These are phyloP conservation scores for Hydrocynus forskahlii DNA, from an alignment of 2,797 vertebrate genomes.

Conservation along the genomic window DNA sequence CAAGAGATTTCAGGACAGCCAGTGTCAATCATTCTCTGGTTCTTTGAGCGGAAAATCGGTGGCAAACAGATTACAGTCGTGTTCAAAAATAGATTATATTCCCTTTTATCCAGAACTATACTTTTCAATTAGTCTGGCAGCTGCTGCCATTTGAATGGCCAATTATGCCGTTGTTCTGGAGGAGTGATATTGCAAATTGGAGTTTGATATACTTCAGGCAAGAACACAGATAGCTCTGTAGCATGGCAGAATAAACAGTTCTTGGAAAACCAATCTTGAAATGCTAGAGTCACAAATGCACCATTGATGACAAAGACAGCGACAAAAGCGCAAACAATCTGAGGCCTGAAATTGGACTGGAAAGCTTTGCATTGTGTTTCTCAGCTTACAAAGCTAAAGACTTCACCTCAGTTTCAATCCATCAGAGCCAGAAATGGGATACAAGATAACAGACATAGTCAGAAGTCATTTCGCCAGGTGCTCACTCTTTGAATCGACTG, in stretches of 20 bases:
- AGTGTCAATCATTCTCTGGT: not conserved
- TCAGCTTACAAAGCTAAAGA: not conserved
- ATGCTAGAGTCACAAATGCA: not conserved
- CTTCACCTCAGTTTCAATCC: not conserved
- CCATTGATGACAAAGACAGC: not conserved
- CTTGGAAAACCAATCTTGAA: not conserved
- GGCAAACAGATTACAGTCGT: slow-evolving; percentile 7
- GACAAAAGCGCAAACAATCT: not conserved
- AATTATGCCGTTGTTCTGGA: slow-evolving; percentile 16
- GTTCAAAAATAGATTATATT: slow-evolving; percentile 31
- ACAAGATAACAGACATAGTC: not conserved
- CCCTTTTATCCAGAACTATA: slow-evolving; percentile 4
- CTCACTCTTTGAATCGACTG: not conserved
- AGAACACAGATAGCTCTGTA: slow-evolving; percentile 20
- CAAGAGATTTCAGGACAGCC: not conserved
- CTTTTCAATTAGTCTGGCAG: slow-evolving; percentile 18
- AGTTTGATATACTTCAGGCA: slow-evolving; percentile 24
- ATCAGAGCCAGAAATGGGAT: not conserved
- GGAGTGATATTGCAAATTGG: slow-evolving; percentile 22
- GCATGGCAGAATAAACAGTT: not conserved
- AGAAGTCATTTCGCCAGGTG: not conserved
- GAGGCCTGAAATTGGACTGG: not conserved
- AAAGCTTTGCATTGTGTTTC: not conserved
- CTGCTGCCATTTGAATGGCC: slow-evolving; percentile 13
- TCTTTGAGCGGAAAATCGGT: no score